Base-by-base conservation (phyloP, 2,888 invertebrate genomes). In the Nymphalis urticae region DNA sequence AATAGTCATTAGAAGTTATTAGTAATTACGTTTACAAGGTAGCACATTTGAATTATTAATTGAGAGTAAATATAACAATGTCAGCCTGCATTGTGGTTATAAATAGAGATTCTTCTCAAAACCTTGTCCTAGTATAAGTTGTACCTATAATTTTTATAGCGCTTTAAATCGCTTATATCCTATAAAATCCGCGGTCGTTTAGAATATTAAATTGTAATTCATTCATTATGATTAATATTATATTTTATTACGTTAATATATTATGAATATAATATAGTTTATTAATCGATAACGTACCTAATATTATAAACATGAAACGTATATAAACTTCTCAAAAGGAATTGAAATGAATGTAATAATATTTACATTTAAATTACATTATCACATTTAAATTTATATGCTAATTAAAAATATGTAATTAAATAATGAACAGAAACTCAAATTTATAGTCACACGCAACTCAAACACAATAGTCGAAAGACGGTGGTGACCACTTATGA, bases 51-150 rank as follows among this genome's bases (percentile, higher is more conserved):
- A 27, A 58, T 62, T 21, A 62, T 56, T 56, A 58, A 66, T 53
- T 61, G 61, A 10, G 24, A n/a, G 42, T 62, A 50, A 62, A 54
- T 50, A 24, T 48, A 24, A 67, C 53, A 21, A 62, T 62, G 50
- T 50, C 56, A 58, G 62, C 67, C 67, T 48, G 50, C 50, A 62
- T 67, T 19, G 24, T 50, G 36, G 48, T 48, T 66, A 62, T 56
- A 48, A 32, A 24, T 36, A 56, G 42, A 48, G 24, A 2, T 16
- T 24, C 36, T 42, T 56, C 48, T 66, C 5, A 48, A 58, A 62
- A 10, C 62, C 67, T 67, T 62, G 62, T 42, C 56, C 62, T 42
- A 67, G 48, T 62, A 58, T 42, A n/a, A 42, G 42, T 36, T 58
- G 27, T 58, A 32, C 27, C 27, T 32, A 21, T 54, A 50, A 58